Base-by-base conservation (phyloP, 2,888 invertebrate genomes). In the Apeira syringaria region DNA sequence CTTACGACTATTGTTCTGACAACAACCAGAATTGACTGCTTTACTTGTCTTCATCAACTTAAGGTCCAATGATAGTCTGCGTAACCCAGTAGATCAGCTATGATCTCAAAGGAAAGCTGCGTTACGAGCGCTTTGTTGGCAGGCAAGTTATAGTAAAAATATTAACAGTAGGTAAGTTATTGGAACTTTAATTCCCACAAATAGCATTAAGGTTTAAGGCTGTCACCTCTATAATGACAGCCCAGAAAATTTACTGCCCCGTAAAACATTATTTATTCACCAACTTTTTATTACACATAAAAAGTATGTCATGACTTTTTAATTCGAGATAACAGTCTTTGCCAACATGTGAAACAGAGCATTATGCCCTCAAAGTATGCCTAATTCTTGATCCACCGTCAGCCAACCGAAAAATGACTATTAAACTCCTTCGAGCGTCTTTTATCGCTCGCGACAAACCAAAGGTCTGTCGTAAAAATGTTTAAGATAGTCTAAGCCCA, bases 391-490 rank as follows among this genome's bases (percentile, higher is more conserved):
- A 29, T 18, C 39, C 30, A 47, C 41, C 26, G 29, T 33, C 43
- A 17, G 35, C 28, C 41, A 29, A 49, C 29, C 15, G 18, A 9
- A 20, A 20, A 20, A 20, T 20, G 1, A 2, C 2, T 20, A 20
- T 4, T 7, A 54, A 52, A 56, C 53, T 57, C 53, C 45, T 59
- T 50, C 45, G 26, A 35, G 40, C 45, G 42, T 39, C 29, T 51
- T 56, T 52, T 51, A 55, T 55, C 44, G 38, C 39, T 36, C 29
- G 31, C 30, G 43, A 47, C 43, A 48, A 50, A 37, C 51, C 43
- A 32, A 48, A 66, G 56, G 52, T 47, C 40, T 52, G 45, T 56
- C 62, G 63, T 74, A 74, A 74, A 74, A 67, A 65, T 74, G 63
- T 68, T 66, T 61, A 65, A 71, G 62, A 61, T 61, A 61, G 65